Base-by-base conservation (phyloP, 2,797 vertebrate species). In the Novumbra hubbsi region DNA sequence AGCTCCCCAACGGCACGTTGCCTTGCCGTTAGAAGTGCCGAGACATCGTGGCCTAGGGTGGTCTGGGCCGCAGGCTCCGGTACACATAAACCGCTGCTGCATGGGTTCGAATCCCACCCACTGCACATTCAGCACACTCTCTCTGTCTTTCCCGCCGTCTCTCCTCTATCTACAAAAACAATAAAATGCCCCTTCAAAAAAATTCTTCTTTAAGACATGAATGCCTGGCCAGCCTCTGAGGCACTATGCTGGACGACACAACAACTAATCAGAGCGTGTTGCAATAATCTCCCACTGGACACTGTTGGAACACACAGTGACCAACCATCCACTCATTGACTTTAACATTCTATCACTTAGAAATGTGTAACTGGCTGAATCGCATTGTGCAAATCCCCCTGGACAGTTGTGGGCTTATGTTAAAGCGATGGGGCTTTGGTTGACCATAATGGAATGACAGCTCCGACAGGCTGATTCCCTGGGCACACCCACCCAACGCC, bases 351-450 rank as follows among this genome's bases (percentile, higher is more conserved):
- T 85, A 81, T 85, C 76, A 5, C 85, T 86, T 85, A 76, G 21
- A 76, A 87, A 83, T 79, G 81, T 85, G 79, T 86, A 83, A 81
- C 80, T 73, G 72, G 77, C 84, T 74, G 62, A 80, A 24, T 55
- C n/a, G 57, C 28, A 28, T 45, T 21, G 62, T 63, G 57, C 81
- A 87, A 83, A 81, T 88, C 83, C 85, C 24, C 76, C 73, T 76
- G 74, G 82, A 32, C 83, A 81, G 75, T 84, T 81, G 50, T 80
- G 72, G 81, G 86, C 86, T 89, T 87, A 78, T 84, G 70, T 86
- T 77, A 87, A 90, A 91, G 84, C 88, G 88, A 90, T 19, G 30
- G 71, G 80, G 84, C 83, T 88, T 88, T 86, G 72, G 30, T 30
- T 2, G 27, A 65, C 27, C 16, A 28, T n/a, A 81, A 49, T 9